Evolutionary conservation across 2,797 vertebrate genomes (phyloP), one percentile per base, ranked within the genome.

Genomic region (Argya squamiceps): DNA sequence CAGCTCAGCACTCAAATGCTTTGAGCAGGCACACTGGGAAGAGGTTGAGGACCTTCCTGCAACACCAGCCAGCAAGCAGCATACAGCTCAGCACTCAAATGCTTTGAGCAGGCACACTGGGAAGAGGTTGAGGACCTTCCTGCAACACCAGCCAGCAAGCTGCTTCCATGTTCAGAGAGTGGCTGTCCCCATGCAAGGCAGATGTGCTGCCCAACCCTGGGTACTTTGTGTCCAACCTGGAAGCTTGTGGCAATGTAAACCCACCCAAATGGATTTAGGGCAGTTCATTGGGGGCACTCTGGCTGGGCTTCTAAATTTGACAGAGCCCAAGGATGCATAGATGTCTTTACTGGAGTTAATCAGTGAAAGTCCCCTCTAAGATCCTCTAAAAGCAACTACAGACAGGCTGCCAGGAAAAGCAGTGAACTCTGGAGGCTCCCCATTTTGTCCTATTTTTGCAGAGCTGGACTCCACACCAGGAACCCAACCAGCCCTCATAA

Each of bases 141-240:
- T 44, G 36, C 23, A 83, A 23, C 7, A 32, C 15, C 20, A 74
- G 15, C 21, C 27, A 64, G 29, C 29, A 67, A 43, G 5, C 0
- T 43, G 36, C 39, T 36, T 68, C 59, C 1, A 0, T 24, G 52
- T 39, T 43, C 10, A 19, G n/a, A 56, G 26, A 10, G 9, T 1
- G 15, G 41, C 41, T 73, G 64, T 41, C 20, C 41, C 34, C 9
- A 6, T 15, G 5, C 1, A 1, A 5, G 4, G 21, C 0, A 0
- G 30, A 68, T 5, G 10, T 36, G 58, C 16, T 69, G 34, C 30
- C 24, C 43, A 70, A 46, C 1, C 15, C 3, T 12, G 23, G 9
- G 20, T 64, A 30, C 39, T 79, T 59, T 1, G 0, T 24, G 47
- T 52, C 52, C 32, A 55, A 17, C 7, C 58, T 55, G 49, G 16